Conservation (phyloP, 2,113 vertebrate genomes). For the Aptenodytes forsteri region DNA sequence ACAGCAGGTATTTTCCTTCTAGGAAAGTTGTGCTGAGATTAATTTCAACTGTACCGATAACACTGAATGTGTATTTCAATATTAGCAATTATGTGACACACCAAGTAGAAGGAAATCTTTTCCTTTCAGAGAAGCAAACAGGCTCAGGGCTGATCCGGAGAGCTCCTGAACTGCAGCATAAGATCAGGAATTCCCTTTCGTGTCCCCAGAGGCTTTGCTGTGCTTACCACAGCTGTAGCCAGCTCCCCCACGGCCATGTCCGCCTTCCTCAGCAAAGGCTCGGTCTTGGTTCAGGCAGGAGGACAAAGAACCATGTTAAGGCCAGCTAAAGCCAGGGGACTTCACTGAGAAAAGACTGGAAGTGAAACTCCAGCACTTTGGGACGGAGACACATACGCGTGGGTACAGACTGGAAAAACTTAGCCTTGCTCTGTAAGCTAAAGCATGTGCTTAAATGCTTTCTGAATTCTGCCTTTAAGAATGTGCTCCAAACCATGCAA, state of each 20-base stretch:
- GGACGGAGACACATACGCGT: background rate
- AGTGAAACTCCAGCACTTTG: background rate
- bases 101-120: background rate
- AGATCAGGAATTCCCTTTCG: background rate
- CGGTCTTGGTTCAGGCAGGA: accelerated
- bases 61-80: background rate
- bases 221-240: background rate
- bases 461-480: background rate
- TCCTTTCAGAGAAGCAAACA: background rate
- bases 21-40: background rate
- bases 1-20: background rate
- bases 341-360: background rate
- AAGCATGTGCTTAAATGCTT: background rate
- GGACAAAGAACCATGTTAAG: background rate
- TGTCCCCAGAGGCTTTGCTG: background rate
- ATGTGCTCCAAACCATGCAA: background rate
- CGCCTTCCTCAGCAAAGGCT: background rate
- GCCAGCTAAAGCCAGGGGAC: background rate
- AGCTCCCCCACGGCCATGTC: accelerated
- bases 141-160: background rate
- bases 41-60: background rate
- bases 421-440: background rate
- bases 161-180: background rate
- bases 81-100: background rate
- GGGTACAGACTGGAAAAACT: background rate